phyloP scores from a whole-genome alignment of 2,888 invertebrate genomes.

The Timandra comae region DNA sequence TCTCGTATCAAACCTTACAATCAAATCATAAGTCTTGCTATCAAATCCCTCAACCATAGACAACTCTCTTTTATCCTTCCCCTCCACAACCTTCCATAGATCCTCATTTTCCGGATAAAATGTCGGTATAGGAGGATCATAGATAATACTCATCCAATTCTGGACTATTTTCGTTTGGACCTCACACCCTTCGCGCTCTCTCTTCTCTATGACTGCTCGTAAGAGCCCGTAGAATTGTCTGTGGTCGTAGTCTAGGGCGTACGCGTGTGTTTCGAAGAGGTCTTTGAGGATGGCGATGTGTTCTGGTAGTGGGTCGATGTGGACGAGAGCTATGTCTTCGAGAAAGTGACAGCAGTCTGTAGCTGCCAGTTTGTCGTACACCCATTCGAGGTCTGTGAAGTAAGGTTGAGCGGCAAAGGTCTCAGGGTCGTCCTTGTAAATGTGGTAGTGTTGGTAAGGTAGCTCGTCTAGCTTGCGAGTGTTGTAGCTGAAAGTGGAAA shows the following conservation, averaged over 20 bases:
- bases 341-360: slow-evolving; percentile 85
- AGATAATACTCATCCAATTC: slow-evolving; percentile 62
- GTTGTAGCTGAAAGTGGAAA: slow-evolving; percentile 84
- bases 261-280: slow-evolving; percentile 82
- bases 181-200: slow-evolving; percentile 47
- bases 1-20: slow-evolving; percentile 79
- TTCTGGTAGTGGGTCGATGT: slow-evolving; percentile 63
- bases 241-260: slow-evolving; percentile 83
- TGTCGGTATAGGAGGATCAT: slow-evolving; percentile 78
- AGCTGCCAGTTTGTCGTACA: slow-evolving; percentile 86
- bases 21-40: slow-evolving; percentile 75
- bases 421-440: slow-evolving; percentile 68
- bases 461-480: slow-evolving; percentile 88
- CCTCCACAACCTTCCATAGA: slow-evolving; percentile 51
- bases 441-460: slow-evolving; percentile 84
- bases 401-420: slow-evolving; percentile 81
- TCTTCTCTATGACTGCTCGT: slow-evolving; percentile 52
- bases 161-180: slow-evolving; percentile 53
- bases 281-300: slow-evolving; percentile 79
- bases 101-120: slow-evolving; percentile 75
- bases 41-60: slow-evolving; percentile 58
- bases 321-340: slow-evolving; percentile 82
- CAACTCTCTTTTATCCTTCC: slow-evolving; percentile 45
- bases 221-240: slow-evolving; percentile 87
- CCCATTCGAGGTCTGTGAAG: slow-evolving; percentile 86